Conservation (phyloP, 2,797 vertebrate genomes). For the Triplophysa yarkandensis region DNA sequence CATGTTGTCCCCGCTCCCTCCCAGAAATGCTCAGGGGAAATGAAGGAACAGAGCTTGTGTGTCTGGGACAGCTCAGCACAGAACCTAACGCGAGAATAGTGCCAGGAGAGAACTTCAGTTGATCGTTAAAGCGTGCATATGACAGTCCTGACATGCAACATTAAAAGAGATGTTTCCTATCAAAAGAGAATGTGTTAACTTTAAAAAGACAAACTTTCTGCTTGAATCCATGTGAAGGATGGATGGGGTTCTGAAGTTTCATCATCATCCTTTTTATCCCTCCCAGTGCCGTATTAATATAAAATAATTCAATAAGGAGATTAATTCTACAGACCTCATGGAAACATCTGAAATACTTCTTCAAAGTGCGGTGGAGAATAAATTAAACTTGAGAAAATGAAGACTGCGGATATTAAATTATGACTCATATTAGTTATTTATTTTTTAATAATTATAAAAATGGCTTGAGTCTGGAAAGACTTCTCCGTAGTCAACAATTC, state of each 20-base stretch:
- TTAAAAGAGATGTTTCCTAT: not conserved
- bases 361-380: not conserved
- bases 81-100: slow-evolving; percentile 32
- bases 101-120: not conserved
- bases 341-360: not conserved
- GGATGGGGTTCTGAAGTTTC: not conserved
- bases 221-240: not conserved
- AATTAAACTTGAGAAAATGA: slow-evolving; percentile 13
- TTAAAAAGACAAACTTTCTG: not conserved
- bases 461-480: not conserved
- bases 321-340: not conserved
- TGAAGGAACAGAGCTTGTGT: slow-evolving; percentile 44
- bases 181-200: not conserved
- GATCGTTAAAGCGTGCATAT: not conserved
- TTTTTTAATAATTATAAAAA: slow-evolving; percentile 1
- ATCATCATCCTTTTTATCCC: slow-evolving; percentile 7
- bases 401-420: not conserved
- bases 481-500: too few species aligned
- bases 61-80: slow-evolving; percentile 18
- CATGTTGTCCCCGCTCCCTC: slow-evolving; percentile 38
- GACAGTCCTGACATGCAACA: not conserved
- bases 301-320: slow-evolving; percentile 22
- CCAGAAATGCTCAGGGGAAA: slow-evolving; percentile 49
- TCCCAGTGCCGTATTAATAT: not conserved
- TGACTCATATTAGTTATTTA: too few species aligned